Conservation (phyloP, 2,113 vertebrate species). For the Theristicus caerulescens region DNA sequence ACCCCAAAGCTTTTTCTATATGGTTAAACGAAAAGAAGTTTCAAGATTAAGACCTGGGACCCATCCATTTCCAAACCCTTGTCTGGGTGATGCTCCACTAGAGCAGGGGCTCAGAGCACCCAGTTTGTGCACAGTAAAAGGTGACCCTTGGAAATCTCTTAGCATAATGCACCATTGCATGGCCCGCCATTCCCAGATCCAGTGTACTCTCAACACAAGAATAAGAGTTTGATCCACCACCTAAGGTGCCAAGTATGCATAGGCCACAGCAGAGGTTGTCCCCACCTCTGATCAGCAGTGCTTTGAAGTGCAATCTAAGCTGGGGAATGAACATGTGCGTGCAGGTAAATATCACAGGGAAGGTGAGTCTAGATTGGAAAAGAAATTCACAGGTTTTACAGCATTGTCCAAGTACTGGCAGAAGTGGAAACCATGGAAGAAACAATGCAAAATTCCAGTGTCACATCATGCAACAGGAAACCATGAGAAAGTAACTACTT, state of each 20-base stretch:
- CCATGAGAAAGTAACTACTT: not conserved
- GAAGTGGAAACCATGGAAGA: not conserved
- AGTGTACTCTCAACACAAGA: not conserved
- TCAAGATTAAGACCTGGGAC: not conserved
- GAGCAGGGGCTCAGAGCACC: not conserved
- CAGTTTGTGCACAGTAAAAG: not conserved
- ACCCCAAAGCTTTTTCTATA: not conserved
- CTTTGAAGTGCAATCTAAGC: not conserved
- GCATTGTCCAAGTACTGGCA: not conserved
- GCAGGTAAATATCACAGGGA: not conserved
- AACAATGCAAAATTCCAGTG: not conserved
- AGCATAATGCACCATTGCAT: not conserved
- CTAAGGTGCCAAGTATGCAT: not conserved
- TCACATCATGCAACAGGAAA: not conserved
- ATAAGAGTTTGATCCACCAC: not conserved
- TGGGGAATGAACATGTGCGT: not conserved
- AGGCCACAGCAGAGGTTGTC: not conserved
- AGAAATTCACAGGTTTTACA: not conserved
- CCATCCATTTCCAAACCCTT: not conserved
- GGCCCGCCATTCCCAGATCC: not conserved
- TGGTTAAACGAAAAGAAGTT: not conserved
- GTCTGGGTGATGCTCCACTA: not conserved
- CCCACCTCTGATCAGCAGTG: not conserved
- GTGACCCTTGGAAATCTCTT: not conserved
- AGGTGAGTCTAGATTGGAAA: not conserved